A percentile compares a stretch with the other conserved stretches of the same genome.
Evolutionary conservation across 2,888 invertebrate genomes (phyloP).

Genomic region (Tachina lurida): DNA sequence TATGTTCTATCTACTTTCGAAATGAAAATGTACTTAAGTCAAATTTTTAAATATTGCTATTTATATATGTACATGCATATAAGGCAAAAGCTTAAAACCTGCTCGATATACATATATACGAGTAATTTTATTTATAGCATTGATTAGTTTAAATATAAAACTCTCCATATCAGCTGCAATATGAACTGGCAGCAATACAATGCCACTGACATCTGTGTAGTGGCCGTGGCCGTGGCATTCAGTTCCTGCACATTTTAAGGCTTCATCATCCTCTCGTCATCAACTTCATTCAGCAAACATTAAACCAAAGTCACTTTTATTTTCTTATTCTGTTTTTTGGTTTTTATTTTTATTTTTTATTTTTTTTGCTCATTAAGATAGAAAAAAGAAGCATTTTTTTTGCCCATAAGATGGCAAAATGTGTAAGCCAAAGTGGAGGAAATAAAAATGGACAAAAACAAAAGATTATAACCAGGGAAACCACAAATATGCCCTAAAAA

Average conservation of each 20-base stretch:
- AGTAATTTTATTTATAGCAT: conserved; percentile 62
- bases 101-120: conserved; percentile 49
- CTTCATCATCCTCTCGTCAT: conserved; percentile 55
- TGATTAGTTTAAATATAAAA: conserved; percentile 66
- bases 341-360: too few relatives aligned
- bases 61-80: neutral
- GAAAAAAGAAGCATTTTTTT: conserved; percentile 28
- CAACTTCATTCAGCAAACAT: conserved; percentile 48
- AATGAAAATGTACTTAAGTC: too few relatives aligned
- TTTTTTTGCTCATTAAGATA: conserved; percentile 66
- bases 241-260: conserved; percentile 62
- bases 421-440: conserved; percentile 20
- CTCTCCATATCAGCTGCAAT: conserved; percentile 13
- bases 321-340: neutral
- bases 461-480: too few relatives aligned
- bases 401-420: neutral
- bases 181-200: neutral
- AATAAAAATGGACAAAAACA: conserved; percentile 37
- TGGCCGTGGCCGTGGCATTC: conserved; percentile 52
- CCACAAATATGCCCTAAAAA: too few relatives aligned
- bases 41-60: neutral
- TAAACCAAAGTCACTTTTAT: conserved; percentile 17
- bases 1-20: too few relatives aligned
- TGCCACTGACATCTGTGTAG: conserved; percentile 7
- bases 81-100: conserved; percentile 45